Base-by-base conservation (phyloP, 2,888 invertebrate species). In the Chalcosyrphus nemorum region DNA sequence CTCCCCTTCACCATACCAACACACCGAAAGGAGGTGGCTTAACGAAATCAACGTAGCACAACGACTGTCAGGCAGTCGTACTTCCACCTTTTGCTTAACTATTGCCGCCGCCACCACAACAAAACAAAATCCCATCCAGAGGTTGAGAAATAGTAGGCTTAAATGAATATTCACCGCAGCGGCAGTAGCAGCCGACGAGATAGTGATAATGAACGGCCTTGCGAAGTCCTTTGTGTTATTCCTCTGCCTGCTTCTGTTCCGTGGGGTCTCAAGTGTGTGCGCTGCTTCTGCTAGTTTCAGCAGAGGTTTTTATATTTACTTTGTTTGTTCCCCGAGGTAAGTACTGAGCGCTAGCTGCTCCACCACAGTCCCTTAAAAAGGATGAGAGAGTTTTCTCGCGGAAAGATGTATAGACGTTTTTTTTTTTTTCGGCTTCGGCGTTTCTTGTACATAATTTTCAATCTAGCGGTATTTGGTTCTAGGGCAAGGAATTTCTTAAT, bases 161-260 rank as follows among this genome's bases (percentile, higher is more conserved):
- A 41, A 61, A 61, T 72, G 61, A 76, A 68, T 61, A 76, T 47
- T 54, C 70, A 70, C 70, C 59, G 47, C 17, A 56, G 21, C 15
- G 38, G 61, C 27, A 59, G 50, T 41, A 50, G 52, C 41, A 21
- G 50, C 24, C n/a, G 19, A 50, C n/a, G 19, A 50, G 24, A 52
- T 72, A 61, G 70, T 56, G 52, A 56, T 68, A 70, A 70, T 77
- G 70, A 61, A 70, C 59, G 61, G 9, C 77, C 70, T 56, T 77
- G 54, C 24, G 38, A 61, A 47, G 54, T 56, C 11, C 43, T 77
- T 52, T 61, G 54, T 63, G 45, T 63, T 70, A 77, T 63, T 70
- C 35, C 35, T n/a, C 7, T 29, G 45, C 45, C n/a, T 21, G 15
- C 68, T 59, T 17, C 17, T 43, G 21, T 3, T 35, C 9, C 24